Evolutionary conservation across 2,113 vertebrate genomes (phyloP).

Genomic region (Sylvietta virens): DNA sequence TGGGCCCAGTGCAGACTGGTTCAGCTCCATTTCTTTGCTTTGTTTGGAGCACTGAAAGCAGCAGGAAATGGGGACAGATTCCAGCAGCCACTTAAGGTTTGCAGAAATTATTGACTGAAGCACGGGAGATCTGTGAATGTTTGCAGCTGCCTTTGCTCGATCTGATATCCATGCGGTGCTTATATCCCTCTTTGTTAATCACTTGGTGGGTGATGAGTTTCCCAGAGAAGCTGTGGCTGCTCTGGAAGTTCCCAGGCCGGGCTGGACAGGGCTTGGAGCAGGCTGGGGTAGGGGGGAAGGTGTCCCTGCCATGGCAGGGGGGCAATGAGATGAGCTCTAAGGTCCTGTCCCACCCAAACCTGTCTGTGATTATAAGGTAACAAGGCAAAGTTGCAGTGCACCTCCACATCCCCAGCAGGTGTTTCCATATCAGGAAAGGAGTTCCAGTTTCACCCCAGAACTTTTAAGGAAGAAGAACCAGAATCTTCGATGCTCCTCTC

Average conservation of each 20-base stretch:
- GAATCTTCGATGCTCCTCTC: no score
- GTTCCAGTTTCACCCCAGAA: no score
- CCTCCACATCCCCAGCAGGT: no score
- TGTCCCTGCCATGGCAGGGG: not conserved
- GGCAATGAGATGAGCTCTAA: not conserved
- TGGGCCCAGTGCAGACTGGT: not conserved
- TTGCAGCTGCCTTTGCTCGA: not conserved
- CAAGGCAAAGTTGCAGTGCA: no score
- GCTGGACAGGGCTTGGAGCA: not conserved
- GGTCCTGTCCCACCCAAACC: not conserved
- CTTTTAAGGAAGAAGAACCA: no score
- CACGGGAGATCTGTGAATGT: not conserved
- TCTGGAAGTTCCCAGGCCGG: not conserved
- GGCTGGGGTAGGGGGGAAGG: fast-evolving
- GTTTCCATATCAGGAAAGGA: no score
- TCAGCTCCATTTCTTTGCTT: not conserved
- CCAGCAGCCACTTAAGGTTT: not conserved
- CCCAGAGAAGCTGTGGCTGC: not conserved
- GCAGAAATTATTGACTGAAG: not conserved
- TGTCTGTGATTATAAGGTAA: fast-evolving
- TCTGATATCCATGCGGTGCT: fast-evolving
- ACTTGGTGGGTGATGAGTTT: not conserved
- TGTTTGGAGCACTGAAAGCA: not conserved
- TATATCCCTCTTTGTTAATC: not conserved
- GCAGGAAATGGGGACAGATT: not conserved